phyloP scores from a whole-genome alignment of 2,888 invertebrate species.

The Crematogaster levior region DNA sequence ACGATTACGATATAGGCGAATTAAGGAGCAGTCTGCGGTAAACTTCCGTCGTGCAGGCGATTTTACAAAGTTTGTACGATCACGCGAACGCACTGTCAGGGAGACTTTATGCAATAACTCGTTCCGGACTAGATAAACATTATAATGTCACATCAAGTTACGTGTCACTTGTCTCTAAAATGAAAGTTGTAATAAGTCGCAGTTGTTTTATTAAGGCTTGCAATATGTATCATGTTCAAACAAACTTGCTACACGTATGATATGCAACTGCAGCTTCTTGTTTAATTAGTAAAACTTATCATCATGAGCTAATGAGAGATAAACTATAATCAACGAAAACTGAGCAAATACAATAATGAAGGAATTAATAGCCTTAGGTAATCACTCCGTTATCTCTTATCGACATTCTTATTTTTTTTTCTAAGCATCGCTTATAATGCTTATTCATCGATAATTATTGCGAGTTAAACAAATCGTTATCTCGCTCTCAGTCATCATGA shows the following conservation, averaged over 20 bases:
- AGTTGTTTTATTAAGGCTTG: neutral
- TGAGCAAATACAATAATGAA: neutral
- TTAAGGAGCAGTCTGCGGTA: neutral
- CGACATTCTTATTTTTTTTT: neutral
- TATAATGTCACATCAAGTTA: neutral
- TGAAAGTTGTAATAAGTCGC: neutral
- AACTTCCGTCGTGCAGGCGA: neutral
- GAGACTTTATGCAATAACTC: neutral
- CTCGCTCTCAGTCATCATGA: neutral
- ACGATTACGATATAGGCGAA: no score
- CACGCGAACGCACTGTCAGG: neutral
- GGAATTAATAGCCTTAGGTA: neutral
- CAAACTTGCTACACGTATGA: neutral
- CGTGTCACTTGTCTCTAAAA: neutral
- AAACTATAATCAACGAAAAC: neutral
- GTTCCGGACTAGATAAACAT: constrained; percentile 6
- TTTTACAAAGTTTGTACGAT: neutral
- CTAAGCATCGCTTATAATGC: neutral
- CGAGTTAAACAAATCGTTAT: neutral
- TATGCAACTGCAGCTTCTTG: neutral
- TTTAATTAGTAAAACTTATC: neutral
- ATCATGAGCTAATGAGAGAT: neutral
- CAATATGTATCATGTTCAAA: neutral
- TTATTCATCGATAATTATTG: neutral
- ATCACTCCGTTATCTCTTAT: neutral